Evolutionary conservation across 1,140 invertebrate species (phyloP), one percentile per base, ranked within the genome.

Genomic region (Cydia splendana): DNA sequence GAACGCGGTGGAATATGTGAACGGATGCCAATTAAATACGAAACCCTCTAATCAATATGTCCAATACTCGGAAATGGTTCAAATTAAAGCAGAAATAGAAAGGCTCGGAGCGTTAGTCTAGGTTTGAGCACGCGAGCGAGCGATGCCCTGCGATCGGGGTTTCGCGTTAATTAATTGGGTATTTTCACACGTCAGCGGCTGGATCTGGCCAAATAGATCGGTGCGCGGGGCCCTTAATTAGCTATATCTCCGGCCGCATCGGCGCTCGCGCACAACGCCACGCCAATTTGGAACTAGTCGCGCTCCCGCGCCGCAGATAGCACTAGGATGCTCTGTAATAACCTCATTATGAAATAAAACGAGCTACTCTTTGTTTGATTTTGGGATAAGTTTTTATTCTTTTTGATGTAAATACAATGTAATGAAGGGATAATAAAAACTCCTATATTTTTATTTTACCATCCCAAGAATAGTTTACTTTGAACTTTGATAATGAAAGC

Each of bases 121-220:
- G 79, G 75, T 82, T 79, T 82, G 75, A 84, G 87, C 88, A 88
- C 86, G 89, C 90, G 85, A 90, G 82, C 73, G 81, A 80, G 83
- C 84, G 85, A 89, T 87, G 85, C 81, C 83, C 78, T 78, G 79
- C 79, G 85, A 87, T 87, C 82, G 77, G 79, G 38, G 78, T 78
- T 89, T 85, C 87, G 86, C 90, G 88, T 88, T 93, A 93, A 93
- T 93, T 93, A 93, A 93, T 93, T 93, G 91, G 91, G 85, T 91
- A 91, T 93, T 93, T 93, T 93, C 91, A 93, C 91, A 93, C 91
- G 91, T 93, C 91, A 91, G 79, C 86, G 84, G 86, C 84, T 86
- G 90, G 89, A 93, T 93, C 91, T 91, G 79, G 81, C 88, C 90
- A 91, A 93, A 92, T 91, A 91, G 91, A 93, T 93, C 91, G 88